These are phyloP conservation scores for Drosophila kanapiae DNA, from an alignment of 1,140 invertebrate genomes.

Conservation along the genomic window DNA sequence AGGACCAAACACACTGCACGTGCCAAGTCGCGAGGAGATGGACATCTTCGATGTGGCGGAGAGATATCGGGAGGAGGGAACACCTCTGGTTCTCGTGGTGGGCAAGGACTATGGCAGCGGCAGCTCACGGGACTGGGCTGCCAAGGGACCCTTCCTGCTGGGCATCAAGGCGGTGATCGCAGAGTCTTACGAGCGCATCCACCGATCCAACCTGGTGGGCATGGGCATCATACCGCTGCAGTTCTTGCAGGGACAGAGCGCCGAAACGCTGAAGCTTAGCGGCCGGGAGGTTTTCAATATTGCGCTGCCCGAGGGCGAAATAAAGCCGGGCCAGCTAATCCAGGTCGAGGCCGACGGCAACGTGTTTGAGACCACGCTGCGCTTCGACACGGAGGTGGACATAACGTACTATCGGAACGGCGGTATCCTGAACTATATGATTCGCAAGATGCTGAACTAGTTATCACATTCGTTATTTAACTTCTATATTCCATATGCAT, in stretches of 20 bases:
- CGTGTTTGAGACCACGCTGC: conserved; percentile 80
- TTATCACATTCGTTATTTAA: conserved; percentile 13
- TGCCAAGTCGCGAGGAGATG: conserved; percentile 36
- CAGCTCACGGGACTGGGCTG: conserved; percentile 54
- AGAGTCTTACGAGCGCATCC: conserved; percentile 53
- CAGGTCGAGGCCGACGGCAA: conserved; percentile 86
- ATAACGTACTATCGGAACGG: conserved; percentile 96
- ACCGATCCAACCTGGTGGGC: conserved; percentile 54
- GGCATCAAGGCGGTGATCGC: conserved; percentile 55
- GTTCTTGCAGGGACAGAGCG: conserved; percentile 28
- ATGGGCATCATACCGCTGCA: conserved; percentile 53
- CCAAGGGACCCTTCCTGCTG: conserved; percentile 47
- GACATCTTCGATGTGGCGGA: conserved; percentile 51
- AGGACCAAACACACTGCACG: conserved; percentile 22
- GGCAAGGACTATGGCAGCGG: conserved; percentile 61
- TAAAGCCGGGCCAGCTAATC: conserved; percentile 76
- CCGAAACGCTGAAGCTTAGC: conserved; percentile 27
- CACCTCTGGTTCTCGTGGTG: conserved; percentile 38
- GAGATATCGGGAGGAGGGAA: conserved; percentile 34
- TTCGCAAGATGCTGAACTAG: conserved; percentile 91
- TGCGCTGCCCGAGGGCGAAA: conserved; percentile 89
- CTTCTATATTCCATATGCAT: conserved; percentile 64
- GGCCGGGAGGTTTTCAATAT: conserved; percentile 37
- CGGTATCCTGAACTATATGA: conserved; percentile 99
- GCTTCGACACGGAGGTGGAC: conserved; percentile 99